A percentile compares a stretch with the other conserved stretches of the same genome.
Evolutionary conservation across 2,113 vertebrate genomes (phyloP).

Genomic region (Trachemys scripta): DNA sequence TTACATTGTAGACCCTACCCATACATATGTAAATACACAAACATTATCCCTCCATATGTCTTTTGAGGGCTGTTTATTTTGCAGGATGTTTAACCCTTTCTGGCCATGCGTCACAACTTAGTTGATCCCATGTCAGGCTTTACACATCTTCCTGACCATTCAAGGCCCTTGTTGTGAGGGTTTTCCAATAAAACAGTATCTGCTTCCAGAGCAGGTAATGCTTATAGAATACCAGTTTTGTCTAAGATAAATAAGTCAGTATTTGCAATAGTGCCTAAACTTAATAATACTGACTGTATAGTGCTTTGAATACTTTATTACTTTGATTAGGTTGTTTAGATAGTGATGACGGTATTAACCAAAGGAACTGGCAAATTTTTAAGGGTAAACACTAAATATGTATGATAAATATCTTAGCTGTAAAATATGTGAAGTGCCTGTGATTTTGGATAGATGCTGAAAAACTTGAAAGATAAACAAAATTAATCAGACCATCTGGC

Average conservation of each 20-base stretch:
- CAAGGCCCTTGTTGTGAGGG: not conserved
- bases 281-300: not conserved
- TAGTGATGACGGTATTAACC: not conserved
- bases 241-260: not conserved
- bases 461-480: constrained; percentile 34
- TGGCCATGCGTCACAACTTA: not conserved
- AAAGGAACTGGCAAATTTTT: not conserved
- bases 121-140: not conserved
- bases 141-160: not conserved
- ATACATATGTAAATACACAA: too few relatives aligned
- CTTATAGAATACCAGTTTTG: not conserved
- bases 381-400: constrained; percentile 5
- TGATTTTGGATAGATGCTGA: constrained; percentile 1
- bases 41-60: too few relatives aligned
- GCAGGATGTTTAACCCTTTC: too few relatives aligned
- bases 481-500: constrained; percentile 48
- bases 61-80: too few relatives aligned
- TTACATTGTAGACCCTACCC: too few relatives aligned
- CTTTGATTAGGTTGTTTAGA: not conserved
- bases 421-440: not conserved
- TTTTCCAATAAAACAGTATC: not conserved
- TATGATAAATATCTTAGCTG: constrained; percentile 1
- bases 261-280: not conserved
- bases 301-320: not conserved
- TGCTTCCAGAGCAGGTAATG: not conserved